Evolutionary conservation across 2,888 invertebrate species (phyloP), one percentile per base, ranked within the genome.

Genomic region (Sarcophaga variegata): DNA sequence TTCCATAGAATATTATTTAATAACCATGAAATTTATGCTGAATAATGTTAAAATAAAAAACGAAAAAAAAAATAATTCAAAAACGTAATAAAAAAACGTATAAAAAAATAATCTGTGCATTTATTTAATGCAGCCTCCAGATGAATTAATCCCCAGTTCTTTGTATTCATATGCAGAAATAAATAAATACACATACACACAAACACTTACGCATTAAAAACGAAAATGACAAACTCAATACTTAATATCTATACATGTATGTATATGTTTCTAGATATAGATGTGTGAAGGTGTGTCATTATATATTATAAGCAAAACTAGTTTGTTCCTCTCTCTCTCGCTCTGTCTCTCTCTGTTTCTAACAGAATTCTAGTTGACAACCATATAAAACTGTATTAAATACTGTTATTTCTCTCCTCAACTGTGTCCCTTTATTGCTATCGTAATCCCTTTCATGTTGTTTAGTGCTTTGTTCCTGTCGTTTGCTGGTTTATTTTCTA

Each of bases 1-100:
- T 77, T 82, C 70, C 37, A 72, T 49, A 67, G 62, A 83, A 72
- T 72, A 62, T 72, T 22, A 66, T 67, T 67, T 62, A 74, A 78
- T 78, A 78, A 78, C 83, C 83, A 49, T 83, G 83, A 83, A 78
- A 78, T 49, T 45, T 67, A 67, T 64, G 25, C 10, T 22, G 37
- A 22, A 71, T 62, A 37, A 10, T 37, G 37, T 37, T 37, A 67
- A 17, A 67, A 62, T 3, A n/a, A 60, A 60, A 72, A 27, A 60
- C 49, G 49, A 12, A 49, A 49, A 49, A 49, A 54, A 54, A 17
- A 54, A 54, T 17, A 3, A 54, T 14, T 17, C 5, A 54, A 54
- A 17, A 14, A 17, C 54, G 4, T 54, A 4, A 54, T 54, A 54
- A 54, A 69, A 77, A 77, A 77, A 67, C 37, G 37, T 37, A 37